Percentiles rank a stretch among this genome's conserved stretches.
phyloP scores from a whole-genome alignment of 2,113 vertebrate genomes.

The Clarias magur region DNA sequence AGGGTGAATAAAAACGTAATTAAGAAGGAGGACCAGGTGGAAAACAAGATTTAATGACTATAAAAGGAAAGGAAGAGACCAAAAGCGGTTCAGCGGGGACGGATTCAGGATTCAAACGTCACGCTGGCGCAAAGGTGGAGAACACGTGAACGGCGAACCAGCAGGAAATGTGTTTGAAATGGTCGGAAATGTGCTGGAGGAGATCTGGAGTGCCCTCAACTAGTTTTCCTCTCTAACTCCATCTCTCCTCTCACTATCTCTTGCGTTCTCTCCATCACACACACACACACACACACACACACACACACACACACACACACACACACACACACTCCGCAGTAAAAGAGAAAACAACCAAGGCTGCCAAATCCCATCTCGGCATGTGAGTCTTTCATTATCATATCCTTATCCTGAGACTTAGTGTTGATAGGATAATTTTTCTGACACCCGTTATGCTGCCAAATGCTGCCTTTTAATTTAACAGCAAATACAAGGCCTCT shows the following conservation, averaged over 20 bases:
- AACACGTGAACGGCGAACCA: background rate
- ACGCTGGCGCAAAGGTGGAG: background rate
- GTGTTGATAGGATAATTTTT: constrained; percentile 27
- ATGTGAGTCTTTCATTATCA: constrained; percentile 1
- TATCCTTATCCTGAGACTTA: background rate
- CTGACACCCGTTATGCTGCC: constrained; percentile 14
- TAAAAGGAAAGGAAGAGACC: background rate
- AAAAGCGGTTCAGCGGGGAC: too few relatives aligned
- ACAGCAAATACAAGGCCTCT: background rate
- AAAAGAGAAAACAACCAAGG: background rate
- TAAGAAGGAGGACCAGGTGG: background rate
- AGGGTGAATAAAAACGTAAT: background rate
- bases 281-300: too few relatives aligned
- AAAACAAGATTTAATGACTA: background rate
- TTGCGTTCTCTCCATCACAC: background rate
- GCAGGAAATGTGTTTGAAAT: background rate
- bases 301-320: too few relatives aligned
- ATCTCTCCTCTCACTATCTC: background rate
- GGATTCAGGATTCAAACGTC: too few relatives aligned
- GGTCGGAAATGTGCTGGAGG: background rate
- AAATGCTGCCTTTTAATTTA: constrained; percentile 22
- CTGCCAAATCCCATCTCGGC: constrained; percentile 8
- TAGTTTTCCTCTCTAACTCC: background rate
- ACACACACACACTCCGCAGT: too few relatives aligned
- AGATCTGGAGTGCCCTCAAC: background rate